Evolutionary conservation across 2,797 vertebrate species (phyloP).

Genomic region (Cossypha niveicapilla): DNA sequence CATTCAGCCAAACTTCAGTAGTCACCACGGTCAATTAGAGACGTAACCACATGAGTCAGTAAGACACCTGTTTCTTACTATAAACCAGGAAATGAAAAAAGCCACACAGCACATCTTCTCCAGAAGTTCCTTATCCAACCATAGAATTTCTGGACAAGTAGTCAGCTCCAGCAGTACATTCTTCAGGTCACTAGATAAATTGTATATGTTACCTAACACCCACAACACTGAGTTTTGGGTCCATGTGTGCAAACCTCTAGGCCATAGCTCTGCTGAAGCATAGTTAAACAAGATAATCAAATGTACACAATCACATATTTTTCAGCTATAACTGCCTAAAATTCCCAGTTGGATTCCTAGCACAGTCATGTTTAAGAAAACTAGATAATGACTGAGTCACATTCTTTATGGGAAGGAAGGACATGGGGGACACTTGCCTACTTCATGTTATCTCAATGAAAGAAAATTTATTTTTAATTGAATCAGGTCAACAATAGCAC

Average conservation of each 20-base stretch:
- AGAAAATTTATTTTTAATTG: slow-evolving; percentile 21
- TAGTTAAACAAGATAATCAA: neutral
- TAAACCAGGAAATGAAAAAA: neutral
- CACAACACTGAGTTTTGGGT: neutral
- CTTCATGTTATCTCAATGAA: neutral
- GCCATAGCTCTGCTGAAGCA: neutral
- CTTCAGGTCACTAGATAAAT: neutral
- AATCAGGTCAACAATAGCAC: neutral
- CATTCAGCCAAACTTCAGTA: neutral
- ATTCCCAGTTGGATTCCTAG: neutral
- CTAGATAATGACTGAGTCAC: neutral
- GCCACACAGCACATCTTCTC: neutral
- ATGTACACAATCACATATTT: neutral
- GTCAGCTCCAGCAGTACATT: neutral
- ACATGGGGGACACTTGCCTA: neutral
- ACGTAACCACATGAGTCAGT: neutral
- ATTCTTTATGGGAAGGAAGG: slow-evolving; percentile 4
- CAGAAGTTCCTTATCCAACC: neutral
- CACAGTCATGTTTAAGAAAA: slow-evolving; percentile 7
- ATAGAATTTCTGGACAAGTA: neutral
- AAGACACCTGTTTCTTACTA: neutral
- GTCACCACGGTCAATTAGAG: neutral
- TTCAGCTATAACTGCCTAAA: neutral
- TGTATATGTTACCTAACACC: neutral
- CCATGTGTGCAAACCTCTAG: neutral